Evolutionary conservation across 2,113 vertebrate species (phyloP).

Genomic region (Alosa alosa): DNA sequence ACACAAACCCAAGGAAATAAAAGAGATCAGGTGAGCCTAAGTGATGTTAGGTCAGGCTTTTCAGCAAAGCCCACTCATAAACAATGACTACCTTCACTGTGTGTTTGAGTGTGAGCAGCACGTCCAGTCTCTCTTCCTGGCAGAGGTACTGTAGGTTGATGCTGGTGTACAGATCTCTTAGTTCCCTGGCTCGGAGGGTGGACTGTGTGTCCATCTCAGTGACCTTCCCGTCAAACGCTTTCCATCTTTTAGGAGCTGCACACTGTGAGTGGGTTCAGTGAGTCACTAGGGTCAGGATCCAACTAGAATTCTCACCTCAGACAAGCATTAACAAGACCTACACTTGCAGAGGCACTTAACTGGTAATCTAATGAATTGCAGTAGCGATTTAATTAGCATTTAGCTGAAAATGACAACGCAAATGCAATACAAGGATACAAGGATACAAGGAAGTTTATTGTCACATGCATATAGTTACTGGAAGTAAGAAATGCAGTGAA

Average conservation of each 20-base stretch:
- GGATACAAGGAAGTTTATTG: no score
- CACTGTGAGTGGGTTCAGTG: slow-evolving; percentile 65
- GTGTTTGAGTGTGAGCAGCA: slow-evolving; percentile 77
- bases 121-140: slow-evolving; percentile 73
- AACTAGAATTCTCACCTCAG: not conserved
- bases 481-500: no score
- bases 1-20: not conserved
- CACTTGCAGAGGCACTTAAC: no score
- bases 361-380: not conserved
- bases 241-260: slow-evolving; percentile 79
- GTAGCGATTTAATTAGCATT: not conserved
- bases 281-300: not conserved
- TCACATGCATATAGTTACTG: no score
- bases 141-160: slow-evolving; percentile 61
- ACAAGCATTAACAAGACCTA: no score
- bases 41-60: not conserved
- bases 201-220: slow-evolving; percentile 82
- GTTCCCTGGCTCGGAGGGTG: slow-evolving; percentile 78
- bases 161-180: slow-evolving; percentile 79
- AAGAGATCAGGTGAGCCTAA: not conserved
- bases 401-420: not conserved
- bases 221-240: slow-evolving; percentile 68
- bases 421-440: no score
- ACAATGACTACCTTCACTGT: slow-evolving; percentile 76
- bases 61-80: not conserved